These are phyloP conservation scores for Orthosia cruda DNA, from an alignment of 2,888 invertebrate genomes.

Conservation along the genomic window DNA sequence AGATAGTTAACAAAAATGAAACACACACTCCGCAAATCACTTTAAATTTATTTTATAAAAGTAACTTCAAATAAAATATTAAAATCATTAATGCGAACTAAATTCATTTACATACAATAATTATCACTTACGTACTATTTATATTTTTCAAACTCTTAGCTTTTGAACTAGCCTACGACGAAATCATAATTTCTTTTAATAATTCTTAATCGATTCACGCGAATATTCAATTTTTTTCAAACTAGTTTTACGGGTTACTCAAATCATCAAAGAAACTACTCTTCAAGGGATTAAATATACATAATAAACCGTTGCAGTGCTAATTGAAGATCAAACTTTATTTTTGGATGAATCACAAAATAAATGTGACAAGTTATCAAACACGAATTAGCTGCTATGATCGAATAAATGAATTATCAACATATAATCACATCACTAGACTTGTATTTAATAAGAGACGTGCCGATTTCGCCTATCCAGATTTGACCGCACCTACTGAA, in stretches of 20 bases:
- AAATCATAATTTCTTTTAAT: conserved; percentile 53
- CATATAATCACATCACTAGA: too few relatives aligned
- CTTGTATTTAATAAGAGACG: too few relatives aligned
- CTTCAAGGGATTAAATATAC: too few relatives aligned
- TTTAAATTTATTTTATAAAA: conserved; percentile 87
- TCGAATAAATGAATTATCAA: too few relatives aligned
- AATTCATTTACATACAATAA: conserved; percentile 68
- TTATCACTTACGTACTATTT: conserved; percentile 63
- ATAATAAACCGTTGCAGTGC: too few relatives aligned
- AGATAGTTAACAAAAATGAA: conserved; percentile 65
- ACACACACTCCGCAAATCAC: conserved; percentile 79
- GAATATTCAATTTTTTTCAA: conserved; percentile 23
- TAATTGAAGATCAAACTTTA: too few relatives aligned
- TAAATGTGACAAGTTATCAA: too few relatives aligned
- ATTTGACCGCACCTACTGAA: too few relatives aligned
- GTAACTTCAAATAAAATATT: conserved; percentile 83
- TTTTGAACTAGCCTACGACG: conserved; percentile 63
- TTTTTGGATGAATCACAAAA: too few relatives aligned
- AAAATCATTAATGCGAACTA: conserved; percentile 78
- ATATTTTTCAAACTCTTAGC: conserved; percentile 65
- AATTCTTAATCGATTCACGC: conserved; percentile 56
- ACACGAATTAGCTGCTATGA: too few relatives aligned
- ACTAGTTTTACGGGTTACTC: conserved; percentile 31
- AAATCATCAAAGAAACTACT: neutral
- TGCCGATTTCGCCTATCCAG: too few relatives aligned